A percentile compares a stretch with the other conserved stretches of the same genome.
These are phyloP conservation scores for Bombus pascuorum DNA, from an alignment of 1,140 invertebrate species.

Conservation along the genomic window DNA sequence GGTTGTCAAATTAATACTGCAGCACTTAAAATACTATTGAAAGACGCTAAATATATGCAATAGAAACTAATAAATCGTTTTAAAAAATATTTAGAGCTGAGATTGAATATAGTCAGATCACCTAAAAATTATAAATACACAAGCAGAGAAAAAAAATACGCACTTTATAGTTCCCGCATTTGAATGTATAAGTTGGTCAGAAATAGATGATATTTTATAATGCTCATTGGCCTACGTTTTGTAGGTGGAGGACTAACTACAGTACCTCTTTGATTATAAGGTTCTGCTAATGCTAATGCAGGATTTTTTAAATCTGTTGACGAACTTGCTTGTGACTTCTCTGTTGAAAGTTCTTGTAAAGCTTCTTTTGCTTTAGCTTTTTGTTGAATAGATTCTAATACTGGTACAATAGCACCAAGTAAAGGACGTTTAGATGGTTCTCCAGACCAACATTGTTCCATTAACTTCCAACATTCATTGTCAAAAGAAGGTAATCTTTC, in stretches of 20 bases:
- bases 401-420: conserved; percentile 89
- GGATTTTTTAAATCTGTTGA: conserved; percentile 62
- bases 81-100: conserved; percentile 24
- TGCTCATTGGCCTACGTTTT: conserved; percentile 65
- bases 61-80: conserved; percentile 14
- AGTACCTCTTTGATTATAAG: conserved; percentile 78
- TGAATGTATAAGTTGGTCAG: conserved; percentile 76
- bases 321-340: conserved; percentile 57
- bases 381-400: conserved; percentile 83
- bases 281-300: conserved; percentile 73
- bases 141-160: background rate
- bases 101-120: conserved; percentile 42
- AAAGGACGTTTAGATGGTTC: conserved; percentile 90
- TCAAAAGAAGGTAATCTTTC: conserved; percentile 90
- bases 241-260: conserved; percentile 62
- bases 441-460: conserved; percentile 93
- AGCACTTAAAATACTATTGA: conserved; percentile 57
- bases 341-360: conserved; percentile 58
- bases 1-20: conserved; percentile 63
- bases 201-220: conserved; percentile 72
- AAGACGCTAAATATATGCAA: conserved; percentile 21
- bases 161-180: conserved; percentile 74
- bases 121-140: conserved; percentile 4
- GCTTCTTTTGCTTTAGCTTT: conserved; percentile 75
- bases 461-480: conserved; percentile 92